phyloP scores from a whole-genome alignment of 1,140 invertebrate species.

The Megalopta genalis region DNA sequence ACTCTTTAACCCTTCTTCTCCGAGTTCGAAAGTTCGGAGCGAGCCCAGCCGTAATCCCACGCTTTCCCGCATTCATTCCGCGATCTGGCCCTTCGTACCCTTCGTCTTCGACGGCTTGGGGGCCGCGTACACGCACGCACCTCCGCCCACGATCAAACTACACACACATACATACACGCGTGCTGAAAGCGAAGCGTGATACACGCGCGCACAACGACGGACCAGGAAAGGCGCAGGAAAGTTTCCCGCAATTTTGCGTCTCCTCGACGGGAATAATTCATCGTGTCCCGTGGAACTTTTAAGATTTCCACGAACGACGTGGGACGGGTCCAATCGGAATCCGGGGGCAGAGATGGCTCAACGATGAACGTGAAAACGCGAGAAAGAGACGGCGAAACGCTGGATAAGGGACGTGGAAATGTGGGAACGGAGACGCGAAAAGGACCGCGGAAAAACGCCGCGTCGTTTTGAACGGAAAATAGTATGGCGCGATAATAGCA shows the following conservation, averaged over 20 bases:
- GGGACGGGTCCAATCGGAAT: constrained; percentile 63
- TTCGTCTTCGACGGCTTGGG: constrained; percentile 33
- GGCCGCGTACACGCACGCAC: constrained; percentile 15
- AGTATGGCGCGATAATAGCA: constrained; percentile 16
- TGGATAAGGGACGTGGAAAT: neutral
- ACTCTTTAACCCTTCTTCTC: constrained; percentile 57
- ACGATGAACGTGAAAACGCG: neutral
- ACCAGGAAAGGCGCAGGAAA: constrained; percentile 52
- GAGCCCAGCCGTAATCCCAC: constrained; percentile 50
- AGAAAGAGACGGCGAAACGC: neutral
- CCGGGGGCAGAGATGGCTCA: constrained; percentile 42
- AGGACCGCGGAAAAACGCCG: too few relatives aligned
- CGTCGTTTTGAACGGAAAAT: too few relatives aligned
- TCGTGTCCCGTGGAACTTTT: constrained; percentile 68
- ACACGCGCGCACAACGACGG: constrained; percentile 18
- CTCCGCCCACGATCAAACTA: neutral
- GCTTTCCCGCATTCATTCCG: constrained; percentile 63
- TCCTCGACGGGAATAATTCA: constrained; percentile 67
- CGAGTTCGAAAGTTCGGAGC: constrained; percentile 42
- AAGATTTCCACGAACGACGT: constrained; percentile 65
- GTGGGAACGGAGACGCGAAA: too few relatives aligned
- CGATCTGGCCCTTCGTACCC: constrained; percentile 58
- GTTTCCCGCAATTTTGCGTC: constrained; percentile 66
- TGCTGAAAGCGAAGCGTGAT: neutral
- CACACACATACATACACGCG: neutral